Base-by-base conservation (phyloP, 1,140 invertebrate species). In the Geopemphigus sp. region DNA sequence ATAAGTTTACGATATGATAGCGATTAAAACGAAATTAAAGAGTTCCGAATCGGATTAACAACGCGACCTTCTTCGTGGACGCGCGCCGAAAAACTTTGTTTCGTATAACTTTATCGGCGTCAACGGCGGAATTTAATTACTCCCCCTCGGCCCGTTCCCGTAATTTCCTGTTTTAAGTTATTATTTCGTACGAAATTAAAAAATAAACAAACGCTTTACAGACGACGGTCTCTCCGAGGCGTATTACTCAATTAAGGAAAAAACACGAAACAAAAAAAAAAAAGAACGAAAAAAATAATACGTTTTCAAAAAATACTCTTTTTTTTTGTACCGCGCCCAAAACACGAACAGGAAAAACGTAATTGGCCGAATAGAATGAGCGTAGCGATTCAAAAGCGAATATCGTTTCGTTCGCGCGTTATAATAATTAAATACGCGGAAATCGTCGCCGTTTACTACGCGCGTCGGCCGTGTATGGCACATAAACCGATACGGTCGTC, bases 191-290 rank as follows among this genome's bases (percentile, higher is more conserved):
- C 39, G n/a, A 14, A 68, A 68, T 50, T 12, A 50, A 50, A 50
- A 68, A 68, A 68, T 50, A 68, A 47, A 68, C 66, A 68, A 68
- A 68, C 50, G 3, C 24, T 24, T 68, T 68, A n/a, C n/a, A n/a
- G 22, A 50, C 3, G 15, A 61, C 14, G 17, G 59, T 10, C 57
- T 61, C 3, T 29, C 17, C 26, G 26, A 61, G 3, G 26, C 26
- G 17, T 19, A 19, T 32, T 63, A 32, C 17, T 32, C 10, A 32
- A 63, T 63, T 63, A 63, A 63, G 29, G 29, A 24, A n/a, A 12
- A 66, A 66, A 39, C 32, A 8, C 3, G 8, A 39, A 39, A 39
- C 8, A 39, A 39, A 39, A 39, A 39, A 39, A 39, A 24, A n/a
- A 12, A 66, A 66, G 8, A 3, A 8, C 3, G 8, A 39, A 39